Base-by-base conservation (phyloP, 1,140 invertebrate genomes). In the Holotrichia oblita region DNA sequence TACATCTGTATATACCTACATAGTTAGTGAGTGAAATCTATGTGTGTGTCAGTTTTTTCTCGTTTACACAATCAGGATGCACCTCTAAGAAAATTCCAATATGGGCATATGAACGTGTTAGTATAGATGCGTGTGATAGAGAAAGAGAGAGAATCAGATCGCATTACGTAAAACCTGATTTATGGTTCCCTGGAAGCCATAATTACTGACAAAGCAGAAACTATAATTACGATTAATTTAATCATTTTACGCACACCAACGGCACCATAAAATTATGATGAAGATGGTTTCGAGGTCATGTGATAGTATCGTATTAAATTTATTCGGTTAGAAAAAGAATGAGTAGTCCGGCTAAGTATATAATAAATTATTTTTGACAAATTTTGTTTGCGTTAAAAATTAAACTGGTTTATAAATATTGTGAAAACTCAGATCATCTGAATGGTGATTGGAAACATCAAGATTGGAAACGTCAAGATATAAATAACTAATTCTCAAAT, bases 201-300 rank as follows among this genome's bases (percentile, higher is more conserved):
- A 55, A 55, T 55, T 55, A 55, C 48, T 55, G 48, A n/a, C 48
- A 14, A 55, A 55, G 48, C 48, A 55, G 48, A 55, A 55, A 55
- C 14, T 55, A 55, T 55, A 55, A 55, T 55, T 55, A 55, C 48
- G 6, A 55, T 55, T 55, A 55, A 55, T 55, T 55, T 55, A 55
- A 55, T 55, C 48, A 55, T 55, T 17, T 55, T 55, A 55, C 48
- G 48, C n/a, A 55, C 14, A 55, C 48, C 17, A 55, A 55, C 14
- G 27, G 27, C 27, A 17, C 48, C 14, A 55, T 55, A 17, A 55
- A 55, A 55, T 14, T 55, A 55, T 55, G 48, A 55, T 17, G 48
- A 55, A 6, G 48, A 55, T 55, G 48, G 48, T 55, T 55, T 55
- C 12, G 48, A 55, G 48, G 48, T 55, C 48, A 55, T 55, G 48